These are phyloP conservation scores for Cervus canadensis DNA, from an alignment of 2,113 vertebrate species.

Conservation along the genomic window DNA sequence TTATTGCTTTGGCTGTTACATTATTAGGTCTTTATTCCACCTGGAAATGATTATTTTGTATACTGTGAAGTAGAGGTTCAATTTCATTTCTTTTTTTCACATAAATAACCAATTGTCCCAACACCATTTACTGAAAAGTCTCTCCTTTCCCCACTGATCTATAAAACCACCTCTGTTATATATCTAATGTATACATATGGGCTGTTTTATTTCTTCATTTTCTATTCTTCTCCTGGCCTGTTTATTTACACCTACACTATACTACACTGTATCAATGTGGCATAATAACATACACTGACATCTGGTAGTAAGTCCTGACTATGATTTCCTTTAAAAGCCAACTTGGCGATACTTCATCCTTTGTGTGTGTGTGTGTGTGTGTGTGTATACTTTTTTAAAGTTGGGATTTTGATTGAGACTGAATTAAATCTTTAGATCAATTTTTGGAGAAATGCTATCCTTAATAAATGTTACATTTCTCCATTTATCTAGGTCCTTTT, in stretches of 20 bases:
- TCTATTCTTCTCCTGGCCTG: not conserved
- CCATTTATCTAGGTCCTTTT: not conserved
- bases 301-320: not conserved
- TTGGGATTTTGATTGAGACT: not conserved
- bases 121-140: not conserved
- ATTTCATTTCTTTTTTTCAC: not conserved
- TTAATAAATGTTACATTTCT: not conserved
- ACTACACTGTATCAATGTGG: not conserved
- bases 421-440: not conserved
- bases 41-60: conserved; percentile 12
- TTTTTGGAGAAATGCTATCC: not conserved
- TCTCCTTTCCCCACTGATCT: not conserved
- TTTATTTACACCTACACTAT: not conserved
- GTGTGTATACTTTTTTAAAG: not conserved
- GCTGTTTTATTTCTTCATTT: not conserved
- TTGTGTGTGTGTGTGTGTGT: not conserved
- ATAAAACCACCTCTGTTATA: not conserved
- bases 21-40: not conserved
- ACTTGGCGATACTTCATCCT: not conserved
- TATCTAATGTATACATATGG: not conserved
- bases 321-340: not conserved
- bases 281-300: not conserved
- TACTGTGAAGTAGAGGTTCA: not conserved
- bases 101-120: not conserved
- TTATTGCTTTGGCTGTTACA: not conserved